Percentiles rank a stretch among this genome's conserved stretches.
Evolutionary conservation across 2,888 invertebrate species (phyloP).

Genomic region (Heliothis peltigera): DNA sequence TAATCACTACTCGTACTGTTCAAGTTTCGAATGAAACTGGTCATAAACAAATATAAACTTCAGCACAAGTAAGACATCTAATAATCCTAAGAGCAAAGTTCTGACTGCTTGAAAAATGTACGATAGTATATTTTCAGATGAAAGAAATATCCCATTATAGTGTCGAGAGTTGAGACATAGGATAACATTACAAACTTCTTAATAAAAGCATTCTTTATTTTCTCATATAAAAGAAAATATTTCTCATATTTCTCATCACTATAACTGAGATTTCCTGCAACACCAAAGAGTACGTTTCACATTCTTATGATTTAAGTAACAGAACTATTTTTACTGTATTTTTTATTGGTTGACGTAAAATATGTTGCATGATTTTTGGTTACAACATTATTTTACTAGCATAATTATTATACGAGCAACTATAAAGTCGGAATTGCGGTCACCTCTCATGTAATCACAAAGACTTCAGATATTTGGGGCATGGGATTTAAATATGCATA

Average conservation of each 20-base stretch:
- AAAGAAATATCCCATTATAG: slow-evolving; percentile 32
- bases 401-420: too few species aligned
- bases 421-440: too few species aligned
- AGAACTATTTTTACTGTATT: too few species aligned
- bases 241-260: too few species aligned
- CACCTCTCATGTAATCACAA: not conserved
- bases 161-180: slow-evolving; percentile 1
- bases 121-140: slow-evolving; percentile 31
- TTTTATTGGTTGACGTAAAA: too few species aligned
- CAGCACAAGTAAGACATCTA: slow-evolving; percentile 35
- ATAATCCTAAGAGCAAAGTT: slow-evolving; percentile 50
- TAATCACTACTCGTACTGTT: slow-evolving; percentile 5
- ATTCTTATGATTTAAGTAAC: too few species aligned
- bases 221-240: too few species aligned
- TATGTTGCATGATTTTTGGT: too few species aligned
- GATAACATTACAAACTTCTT: slow-evolving; percentile 13
- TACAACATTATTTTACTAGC: too few species aligned
- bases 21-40: slow-evolving; percentile 16
- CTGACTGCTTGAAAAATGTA: slow-evolving; percentile 26
- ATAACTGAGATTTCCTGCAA: too few species aligned
- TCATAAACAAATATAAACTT: slow-evolving; percentile 49
- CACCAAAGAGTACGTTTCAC: too few species aligned
- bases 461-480: not conserved
- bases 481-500: not conserved
- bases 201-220: slow-evolving; percentile 1